Conservation (phyloP, 2,888 invertebrate species). For the Drosophila pseudotakahashii region DNA sequence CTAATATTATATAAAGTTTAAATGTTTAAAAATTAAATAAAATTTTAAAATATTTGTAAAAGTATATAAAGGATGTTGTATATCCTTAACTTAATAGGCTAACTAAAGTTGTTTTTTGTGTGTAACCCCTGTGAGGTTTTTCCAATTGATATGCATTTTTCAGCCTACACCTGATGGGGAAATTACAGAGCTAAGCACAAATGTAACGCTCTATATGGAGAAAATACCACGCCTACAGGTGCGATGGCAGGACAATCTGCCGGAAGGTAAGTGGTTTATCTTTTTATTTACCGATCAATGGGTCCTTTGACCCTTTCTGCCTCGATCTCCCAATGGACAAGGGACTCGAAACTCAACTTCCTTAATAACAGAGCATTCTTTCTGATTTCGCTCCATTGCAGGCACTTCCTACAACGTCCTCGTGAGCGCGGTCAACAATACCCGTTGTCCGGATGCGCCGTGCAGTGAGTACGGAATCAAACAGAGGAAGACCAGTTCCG, state of each 20-base stretch:
- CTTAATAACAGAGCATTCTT: neutral
- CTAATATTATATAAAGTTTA: too few species aligned
- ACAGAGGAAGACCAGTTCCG: slow-evolving; percentile 26
- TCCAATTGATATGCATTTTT: neutral
- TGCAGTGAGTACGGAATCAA: slow-evolving; percentile 76
- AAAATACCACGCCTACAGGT: slow-evolving; percentile 74
- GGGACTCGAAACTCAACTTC: too few species aligned
- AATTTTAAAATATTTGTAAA: too few species aligned
- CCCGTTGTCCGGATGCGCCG: slow-evolving; percentile 72
- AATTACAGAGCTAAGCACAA: slow-evolving; percentile 62
- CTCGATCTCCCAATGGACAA: too few species aligned
- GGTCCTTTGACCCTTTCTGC: too few species aligned
- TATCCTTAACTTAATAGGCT: too few species aligned
- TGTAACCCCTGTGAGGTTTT: neutral
- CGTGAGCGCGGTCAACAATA: slow-evolving; percentile 72
- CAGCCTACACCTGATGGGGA: slow-evolving; percentile 28
- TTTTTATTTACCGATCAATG: too few species aligned
- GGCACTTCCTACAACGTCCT: slow-evolving; percentile 80
- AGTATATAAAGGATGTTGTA: too few species aligned
- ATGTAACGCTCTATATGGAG: slow-evolving; percentile 65
- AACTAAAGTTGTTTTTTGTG: neutral
- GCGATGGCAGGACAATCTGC: slow-evolving; percentile 79
- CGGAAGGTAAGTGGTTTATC: slow-evolving; percentile 60
- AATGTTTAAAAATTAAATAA: too few species aligned
- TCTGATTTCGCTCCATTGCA: slow-evolving; percentile 21